These are phyloP conservation scores for Nannospalax galili DNA, from an alignment of 2,113 vertebrate species.

Conservation along the genomic window DNA sequence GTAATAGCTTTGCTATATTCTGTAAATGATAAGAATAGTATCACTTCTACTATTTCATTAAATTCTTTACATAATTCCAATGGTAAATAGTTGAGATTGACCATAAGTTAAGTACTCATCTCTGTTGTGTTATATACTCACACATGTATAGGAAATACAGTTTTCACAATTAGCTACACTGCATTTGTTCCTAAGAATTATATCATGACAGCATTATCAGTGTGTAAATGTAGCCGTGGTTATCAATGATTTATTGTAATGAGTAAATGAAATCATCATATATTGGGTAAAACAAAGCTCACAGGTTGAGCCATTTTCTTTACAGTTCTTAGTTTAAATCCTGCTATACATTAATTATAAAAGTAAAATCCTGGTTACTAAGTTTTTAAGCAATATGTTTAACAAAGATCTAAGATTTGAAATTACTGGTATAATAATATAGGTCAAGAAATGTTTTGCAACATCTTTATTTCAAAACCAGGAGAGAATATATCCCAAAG, in stretches of 20 bases:
- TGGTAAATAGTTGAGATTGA: neutral
- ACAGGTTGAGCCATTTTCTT: neutral
- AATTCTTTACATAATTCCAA: neutral
- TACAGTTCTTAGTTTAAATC: neutral
- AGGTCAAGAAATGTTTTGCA: neutral
- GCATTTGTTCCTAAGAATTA: neutral
- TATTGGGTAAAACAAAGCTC: neutral
- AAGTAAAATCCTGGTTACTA: neutral
- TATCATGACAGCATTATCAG: neutral
- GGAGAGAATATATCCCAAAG: neutral
- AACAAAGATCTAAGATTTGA: neutral
- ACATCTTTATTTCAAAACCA: slow-evolving; percentile 12
- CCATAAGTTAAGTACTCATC: neutral
- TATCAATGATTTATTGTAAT: neutral
- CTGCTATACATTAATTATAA: neutral
- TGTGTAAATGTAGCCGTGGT: neutral
- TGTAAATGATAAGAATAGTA: neutral
- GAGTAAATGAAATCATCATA: neutral
- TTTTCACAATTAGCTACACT: too few relatives aligned
- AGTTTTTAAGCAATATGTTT: neutral
- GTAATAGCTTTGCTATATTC: neutral
- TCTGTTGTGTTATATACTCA: neutral
- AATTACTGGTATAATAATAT: neutral
- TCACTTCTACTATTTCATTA: neutral
- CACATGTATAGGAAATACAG: too few relatives aligned